phyloP scores from a whole-genome alignment of 2,888 invertebrate genomes.

The Noctua fimbriata region DNA sequence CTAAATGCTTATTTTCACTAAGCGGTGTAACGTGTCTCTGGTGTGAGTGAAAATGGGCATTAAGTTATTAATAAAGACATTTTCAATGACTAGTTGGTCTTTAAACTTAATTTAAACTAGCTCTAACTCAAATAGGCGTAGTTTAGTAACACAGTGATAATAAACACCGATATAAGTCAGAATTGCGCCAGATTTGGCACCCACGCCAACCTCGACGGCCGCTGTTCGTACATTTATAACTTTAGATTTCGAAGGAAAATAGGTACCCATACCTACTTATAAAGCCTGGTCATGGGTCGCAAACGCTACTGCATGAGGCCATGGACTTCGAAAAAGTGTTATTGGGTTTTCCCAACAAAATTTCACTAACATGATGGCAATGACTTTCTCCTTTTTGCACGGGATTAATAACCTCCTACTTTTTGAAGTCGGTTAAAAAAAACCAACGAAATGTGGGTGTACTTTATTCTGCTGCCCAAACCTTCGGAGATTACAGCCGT shows the following conservation, averaged over 20 bases:
- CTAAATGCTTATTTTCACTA: neutral
- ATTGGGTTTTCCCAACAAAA: neutral
- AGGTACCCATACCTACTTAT: neutral
- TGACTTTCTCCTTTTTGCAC: too few relatives aligned
- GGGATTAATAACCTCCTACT: too few relatives aligned
- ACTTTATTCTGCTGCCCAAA: neutral
- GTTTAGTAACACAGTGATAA: slow-evolving; percentile 20
- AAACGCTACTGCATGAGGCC: neutral
- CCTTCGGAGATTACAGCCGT: neutral
- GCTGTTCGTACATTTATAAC: neutral
- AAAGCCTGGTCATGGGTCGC: neutral
- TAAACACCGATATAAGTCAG: slow-evolving; percentile 43
- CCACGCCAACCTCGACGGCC: slow-evolving; percentile 16
- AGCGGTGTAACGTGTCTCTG: neutral
- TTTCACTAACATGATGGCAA: too few relatives aligned
- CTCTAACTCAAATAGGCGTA: slow-evolving; percentile 7
- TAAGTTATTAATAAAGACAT: neutral
- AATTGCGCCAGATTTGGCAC: slow-evolving; percentile 40
- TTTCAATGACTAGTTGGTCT: neutral
- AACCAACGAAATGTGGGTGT: too few relatives aligned
- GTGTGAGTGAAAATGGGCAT: neutral
- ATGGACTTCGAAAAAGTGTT: neutral
- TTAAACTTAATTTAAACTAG: slow-evolving; percentile 20
- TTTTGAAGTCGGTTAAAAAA: too few relatives aligned
- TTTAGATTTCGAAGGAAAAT: neutral